Percentiles rank a stretch among this genome's conserved stretches.
Evolutionary conservation across 2,888 invertebrate genomes (phyloP).

Genomic region (Phengaris arion): DNA sequence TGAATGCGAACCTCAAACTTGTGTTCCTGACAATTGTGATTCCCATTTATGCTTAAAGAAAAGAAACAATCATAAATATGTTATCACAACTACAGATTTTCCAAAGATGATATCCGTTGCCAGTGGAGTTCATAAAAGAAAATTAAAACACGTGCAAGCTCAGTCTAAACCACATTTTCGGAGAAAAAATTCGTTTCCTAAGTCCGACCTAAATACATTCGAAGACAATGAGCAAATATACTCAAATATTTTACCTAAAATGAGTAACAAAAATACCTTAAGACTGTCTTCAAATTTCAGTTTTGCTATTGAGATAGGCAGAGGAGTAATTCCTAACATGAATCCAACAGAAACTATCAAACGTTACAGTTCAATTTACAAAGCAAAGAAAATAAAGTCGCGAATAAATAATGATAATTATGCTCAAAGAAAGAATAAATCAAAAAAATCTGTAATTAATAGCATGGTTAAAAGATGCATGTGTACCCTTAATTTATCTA

Average conservation of each 20-base stretch:
- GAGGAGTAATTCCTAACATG: not conserved
- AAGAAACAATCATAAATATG: not conserved
- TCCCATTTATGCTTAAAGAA: not conserved
- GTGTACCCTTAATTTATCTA: constrained; percentile 9
- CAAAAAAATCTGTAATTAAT: constrained; percentile 8
- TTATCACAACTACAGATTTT: not conserved
- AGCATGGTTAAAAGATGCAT: constrained; percentile 2
- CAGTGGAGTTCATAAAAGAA: not conserved
- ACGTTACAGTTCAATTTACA: not conserved
- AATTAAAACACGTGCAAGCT: not conserved
- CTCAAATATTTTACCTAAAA: not conserved
- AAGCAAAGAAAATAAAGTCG: not conserved
- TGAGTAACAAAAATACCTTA: not conserved
- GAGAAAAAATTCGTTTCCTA: not conserved
- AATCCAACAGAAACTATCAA: constrained; percentile 10
- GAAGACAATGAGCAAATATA: not conserved
- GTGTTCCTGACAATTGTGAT: not conserved
- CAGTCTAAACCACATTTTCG: not conserved
- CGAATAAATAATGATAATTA: not conserved
- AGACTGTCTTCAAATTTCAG: constrained; percentile 1
- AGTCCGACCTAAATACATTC: not conserved
- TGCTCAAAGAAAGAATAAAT: not conserved
- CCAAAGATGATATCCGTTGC: constrained; percentile 7
- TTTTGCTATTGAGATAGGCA: constrained; percentile 12
- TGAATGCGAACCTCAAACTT: constrained; percentile 42